These are phyloP conservation scores for Papilio protenor DNA, from an alignment of 2,888 invertebrate species.

Conservation along the genomic window DNA sequence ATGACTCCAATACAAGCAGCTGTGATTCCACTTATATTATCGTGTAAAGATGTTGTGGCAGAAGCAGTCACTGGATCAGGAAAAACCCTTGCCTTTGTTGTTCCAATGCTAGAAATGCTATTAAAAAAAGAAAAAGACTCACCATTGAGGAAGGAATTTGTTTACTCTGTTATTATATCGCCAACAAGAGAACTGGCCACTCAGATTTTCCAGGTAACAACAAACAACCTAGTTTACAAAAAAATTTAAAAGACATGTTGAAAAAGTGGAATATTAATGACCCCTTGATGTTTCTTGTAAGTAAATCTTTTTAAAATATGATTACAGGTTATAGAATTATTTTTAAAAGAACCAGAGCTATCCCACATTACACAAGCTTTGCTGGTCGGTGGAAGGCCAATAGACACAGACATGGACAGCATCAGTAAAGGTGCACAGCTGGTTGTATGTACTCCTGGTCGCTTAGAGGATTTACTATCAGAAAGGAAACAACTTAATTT, in stretches of 20 bases:
- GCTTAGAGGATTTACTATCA: conserved; percentile 93
- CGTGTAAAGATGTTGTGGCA: conserved; percentile 97
- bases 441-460: conserved; percentile 96
- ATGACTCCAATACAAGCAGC: conserved; percentile 91
- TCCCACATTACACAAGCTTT: conserved; percentile 83
- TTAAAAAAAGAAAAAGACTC: conserved; percentile 84
- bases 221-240: conserved; percentile 7
- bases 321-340: conserved; percentile 76
- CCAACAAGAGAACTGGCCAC: conserved; percentile 97
- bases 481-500: conserved; percentile 89
- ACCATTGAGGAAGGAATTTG: conserved; percentile 88
- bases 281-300: not conserved
- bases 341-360: conserved; percentile 79
- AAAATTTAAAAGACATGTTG: not conserved
- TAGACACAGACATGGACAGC: conserved; percentile 89
- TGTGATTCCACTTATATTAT: conserved; percentile 93
- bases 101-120: conserved; percentile 95
- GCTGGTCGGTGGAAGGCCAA: conserved; percentile 92
- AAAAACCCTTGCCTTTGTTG: conserved; percentile 97
- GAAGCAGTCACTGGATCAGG: conserved; percentile 99
- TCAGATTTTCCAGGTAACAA: conserved; percentile 90
- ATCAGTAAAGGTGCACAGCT: conserved; percentile 92
- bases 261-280: not conserved
- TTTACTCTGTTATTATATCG: conserved; percentile 95
- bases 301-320: not conserved